These are phyloP conservation scores for Lumbricus terrestris DNA, from an alignment of 2,888 invertebrate genomes.

Conservation along the genomic window DNA sequence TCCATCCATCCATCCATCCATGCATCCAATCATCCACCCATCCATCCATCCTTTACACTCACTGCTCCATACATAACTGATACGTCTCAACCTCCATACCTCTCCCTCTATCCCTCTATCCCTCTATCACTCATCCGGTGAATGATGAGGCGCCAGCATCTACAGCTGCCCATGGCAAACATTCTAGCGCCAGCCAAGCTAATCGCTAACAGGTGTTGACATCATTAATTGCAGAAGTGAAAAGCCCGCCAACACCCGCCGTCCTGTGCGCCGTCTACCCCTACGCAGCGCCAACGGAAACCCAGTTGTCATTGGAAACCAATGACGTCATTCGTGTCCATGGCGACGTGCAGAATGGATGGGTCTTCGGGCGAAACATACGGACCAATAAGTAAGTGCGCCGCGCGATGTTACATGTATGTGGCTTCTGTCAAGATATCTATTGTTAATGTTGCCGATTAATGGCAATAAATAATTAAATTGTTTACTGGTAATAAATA, in stretches of 20 bases:
- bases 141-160: background rate
- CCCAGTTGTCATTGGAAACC: background rate
- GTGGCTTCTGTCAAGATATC: no score
- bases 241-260: background rate
- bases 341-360: background rate
- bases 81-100: background rate
- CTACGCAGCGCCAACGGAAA: background rate
- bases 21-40: no score
- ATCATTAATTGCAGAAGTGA: background rate
- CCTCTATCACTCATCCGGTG: background rate
- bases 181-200: background rate
- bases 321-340: slow-evolving; percentile 6
- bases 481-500: no score
- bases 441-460: no score
- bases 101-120: background rate
- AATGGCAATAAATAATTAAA: no score
- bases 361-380: background rate
- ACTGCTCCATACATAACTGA: no score
- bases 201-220: background rate
- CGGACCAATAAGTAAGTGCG: background rate
- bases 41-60: background rate
- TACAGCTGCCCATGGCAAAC: background rate
- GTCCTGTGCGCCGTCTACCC: background rate
- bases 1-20: no score
- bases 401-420: no score